Evolutionary conservation across 1,140 invertebrate genomes (phyloP), one percentile per base, ranked within the genome.

Genomic region (Penaeus vannamei): DNA sequence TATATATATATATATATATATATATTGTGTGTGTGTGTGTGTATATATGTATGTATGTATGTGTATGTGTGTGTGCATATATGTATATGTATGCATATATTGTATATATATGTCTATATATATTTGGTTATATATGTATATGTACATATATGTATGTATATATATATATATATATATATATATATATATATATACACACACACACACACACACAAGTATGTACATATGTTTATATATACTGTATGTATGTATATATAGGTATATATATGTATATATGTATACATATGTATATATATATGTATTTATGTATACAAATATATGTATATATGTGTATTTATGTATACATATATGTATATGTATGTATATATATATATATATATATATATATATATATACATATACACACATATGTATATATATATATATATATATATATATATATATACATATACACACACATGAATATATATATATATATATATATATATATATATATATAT

Each of bases 301-400:
- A n/a, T n/a, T n/a, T n/a, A 64, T 64, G 62, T 64, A 22, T 64
- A 64, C 2, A 64, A 26, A 29, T 77, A n/a, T 77, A 29, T 77
- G 2, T 77, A 64, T 64, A 64, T 64, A 64, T 64, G n/a, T 4
- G n/a, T n/a, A n/a, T n/a, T n/a, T n/a, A n/a, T n/a, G n/a, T n/a
- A n/a, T n/a, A n/a, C n/a, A n/a, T n/a, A 42, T 42, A 79, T 1
- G 32, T 79, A 79, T 79, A 79, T 79, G 32, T 79, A 7, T 79
- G 32, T 79, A 79, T 79, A 79, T 79, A 79, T 79, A 79, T 79
- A 79, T 79, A 79, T 79, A 79, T 79, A 79, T 79, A 82, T 79
- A 79, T 79, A 79, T 79, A 79, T 79, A 79, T 79, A 79, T 79
- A 79, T 79, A 79, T 79, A 79, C 42, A 79, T 79, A 79, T 79